Evolutionary conservation across 2,888 invertebrate species (phyloP).

Genomic region (Ceriagrion tenellum): DNA sequence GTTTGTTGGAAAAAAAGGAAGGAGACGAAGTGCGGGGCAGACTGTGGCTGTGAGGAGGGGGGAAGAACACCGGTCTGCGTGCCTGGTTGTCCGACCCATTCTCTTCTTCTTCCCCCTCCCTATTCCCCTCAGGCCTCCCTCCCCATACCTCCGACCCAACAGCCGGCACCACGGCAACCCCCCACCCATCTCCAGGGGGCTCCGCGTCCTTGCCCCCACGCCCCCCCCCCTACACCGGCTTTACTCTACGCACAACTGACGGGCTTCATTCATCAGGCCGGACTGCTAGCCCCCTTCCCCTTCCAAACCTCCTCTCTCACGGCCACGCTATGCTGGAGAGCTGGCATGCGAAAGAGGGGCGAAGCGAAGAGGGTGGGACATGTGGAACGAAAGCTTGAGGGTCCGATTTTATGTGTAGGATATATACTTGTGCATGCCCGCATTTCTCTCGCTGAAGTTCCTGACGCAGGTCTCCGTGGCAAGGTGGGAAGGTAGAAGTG

Average conservation of each 20-base stretch:
- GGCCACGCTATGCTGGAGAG: no score
- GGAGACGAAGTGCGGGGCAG: neutral
- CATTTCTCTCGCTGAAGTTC: no score
- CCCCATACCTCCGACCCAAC: neutral
- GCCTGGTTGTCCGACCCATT: neutral
- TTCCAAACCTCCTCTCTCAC: neutral
- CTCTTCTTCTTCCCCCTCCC: neutral
- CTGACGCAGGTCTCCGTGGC: no score
- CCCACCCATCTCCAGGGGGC: neutral
- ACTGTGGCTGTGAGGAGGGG: neutral
- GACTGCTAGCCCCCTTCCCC: neutral
- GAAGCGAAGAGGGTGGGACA: no score
- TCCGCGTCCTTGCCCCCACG: constrained; percentile 4
- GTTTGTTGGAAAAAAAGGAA: neutral
- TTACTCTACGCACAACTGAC: constrained; percentile 49
- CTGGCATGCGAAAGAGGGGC: no score
- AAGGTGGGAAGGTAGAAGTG: no score
- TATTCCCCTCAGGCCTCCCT: no score
- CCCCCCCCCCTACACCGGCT: neutral
- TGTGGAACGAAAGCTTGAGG: no score
- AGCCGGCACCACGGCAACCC: neutral
- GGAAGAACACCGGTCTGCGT: neutral
- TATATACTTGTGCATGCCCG: no score
- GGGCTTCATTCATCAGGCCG: constrained; percentile 59
- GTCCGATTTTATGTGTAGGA: no score